Conservation (phyloP, 2,113 vertebrate genomes). For the Xenotilapia leptura region DNA sequence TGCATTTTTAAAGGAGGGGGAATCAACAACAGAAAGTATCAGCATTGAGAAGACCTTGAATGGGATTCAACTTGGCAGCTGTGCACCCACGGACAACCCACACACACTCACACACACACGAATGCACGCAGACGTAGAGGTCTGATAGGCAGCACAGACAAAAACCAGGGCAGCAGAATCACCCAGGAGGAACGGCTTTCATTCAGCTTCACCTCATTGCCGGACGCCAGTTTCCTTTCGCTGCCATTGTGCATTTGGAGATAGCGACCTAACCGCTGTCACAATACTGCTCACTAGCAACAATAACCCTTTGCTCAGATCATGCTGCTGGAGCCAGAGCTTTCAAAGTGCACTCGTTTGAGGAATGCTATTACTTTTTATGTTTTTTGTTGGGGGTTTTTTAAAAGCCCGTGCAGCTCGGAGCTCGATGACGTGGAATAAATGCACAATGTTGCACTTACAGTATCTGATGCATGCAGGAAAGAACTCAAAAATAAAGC, state of each 20-base stretch:
- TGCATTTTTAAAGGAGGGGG: conserved; percentile 22
- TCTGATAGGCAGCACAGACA: conserved; percentile 36
- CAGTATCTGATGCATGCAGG: not conserved
- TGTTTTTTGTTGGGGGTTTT: fast-evolving
- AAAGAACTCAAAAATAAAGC: not conserved
- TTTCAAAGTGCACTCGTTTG: not conserved
- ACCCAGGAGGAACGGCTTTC: conserved; percentile 59
- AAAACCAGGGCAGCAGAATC: conserved; percentile 43
- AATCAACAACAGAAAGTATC: not conserved
- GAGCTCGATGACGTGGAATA: not conserved
- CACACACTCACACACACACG: not conserved
- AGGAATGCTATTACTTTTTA: conserved; percentile 28
- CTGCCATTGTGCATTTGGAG: conserved; percentile 36
- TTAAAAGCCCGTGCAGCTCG: not conserved
- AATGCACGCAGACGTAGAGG: not conserved
- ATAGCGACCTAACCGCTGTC: conserved; percentile 4
- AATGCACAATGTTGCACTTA: not conserved
- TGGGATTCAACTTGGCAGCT: conserved; percentile 13
- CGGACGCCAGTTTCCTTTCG: conserved; percentile 25
- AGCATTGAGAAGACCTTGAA: not conserved
- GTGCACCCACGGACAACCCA: not conserved
- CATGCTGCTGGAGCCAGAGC: not conserved
- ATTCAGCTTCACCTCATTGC: conserved; percentile 26
- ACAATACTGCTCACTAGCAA: conserved; percentile 7
- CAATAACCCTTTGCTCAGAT: conserved; percentile 31